Evolutionary conservation across 2,113 vertebrate species (phyloP).

Genomic region (Geococcyx californianus): DNA sequence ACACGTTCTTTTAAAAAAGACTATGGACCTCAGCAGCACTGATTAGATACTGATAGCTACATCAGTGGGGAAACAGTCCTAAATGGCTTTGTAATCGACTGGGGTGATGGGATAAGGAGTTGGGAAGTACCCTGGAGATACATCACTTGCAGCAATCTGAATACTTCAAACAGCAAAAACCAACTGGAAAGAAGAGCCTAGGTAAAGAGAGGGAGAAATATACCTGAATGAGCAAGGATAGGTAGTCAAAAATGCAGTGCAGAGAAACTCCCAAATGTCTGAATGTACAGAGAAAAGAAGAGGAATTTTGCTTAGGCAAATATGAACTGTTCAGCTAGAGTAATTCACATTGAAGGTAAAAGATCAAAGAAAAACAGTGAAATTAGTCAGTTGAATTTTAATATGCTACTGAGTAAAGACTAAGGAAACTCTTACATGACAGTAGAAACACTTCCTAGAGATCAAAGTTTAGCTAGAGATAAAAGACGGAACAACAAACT

Average conservation of each 20-base stretch:
- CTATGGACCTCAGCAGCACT: neutral
- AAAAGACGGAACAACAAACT: slow-evolving; percentile 56
- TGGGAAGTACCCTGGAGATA: neutral
- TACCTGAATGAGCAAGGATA: neutral
- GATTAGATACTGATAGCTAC: neutral
- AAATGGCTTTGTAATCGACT: neutral
- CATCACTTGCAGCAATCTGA: neutral
- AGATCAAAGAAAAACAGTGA: slow-evolving; percentile 53
- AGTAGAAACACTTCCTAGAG: slow-evolving; percentile 33
- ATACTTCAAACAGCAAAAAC: neutral
- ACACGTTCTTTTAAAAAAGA: neutral
- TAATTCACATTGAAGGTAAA: slow-evolving; percentile 20
- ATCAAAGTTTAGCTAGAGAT: slow-evolving; percentile 66
- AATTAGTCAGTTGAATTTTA: slow-evolving; percentile 61
- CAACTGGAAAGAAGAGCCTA: neutral
- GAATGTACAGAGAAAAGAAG: slow-evolving; percentile 2
- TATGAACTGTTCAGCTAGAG: neutral
- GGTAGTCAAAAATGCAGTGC: neutral
- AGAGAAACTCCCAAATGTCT: neutral
- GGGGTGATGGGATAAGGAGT: neutral
- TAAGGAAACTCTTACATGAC: slow-evolving; percentile 34
- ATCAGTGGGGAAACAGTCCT: neutral
- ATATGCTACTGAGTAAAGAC: slow-evolving; percentile 22
- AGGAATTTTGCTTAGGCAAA: slow-evolving; percentile 20
- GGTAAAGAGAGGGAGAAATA: neutral